Conservation (phyloP, 2,113 vertebrate genomes). For the Phasianus colchicus region DNA sequence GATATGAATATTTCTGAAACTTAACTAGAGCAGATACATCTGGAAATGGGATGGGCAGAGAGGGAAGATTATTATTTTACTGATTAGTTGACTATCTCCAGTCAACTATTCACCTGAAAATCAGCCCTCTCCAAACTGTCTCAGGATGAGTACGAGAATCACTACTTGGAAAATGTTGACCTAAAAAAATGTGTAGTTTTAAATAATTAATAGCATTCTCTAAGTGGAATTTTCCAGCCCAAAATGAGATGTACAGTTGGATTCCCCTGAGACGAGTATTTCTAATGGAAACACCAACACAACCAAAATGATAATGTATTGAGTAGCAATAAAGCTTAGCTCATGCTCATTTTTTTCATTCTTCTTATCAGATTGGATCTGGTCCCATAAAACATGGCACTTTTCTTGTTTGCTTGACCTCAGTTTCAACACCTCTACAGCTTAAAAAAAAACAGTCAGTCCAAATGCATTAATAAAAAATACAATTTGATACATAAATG, state of each 20-base stretch:
- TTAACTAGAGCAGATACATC: constrained; percentile 5
- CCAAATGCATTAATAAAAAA: neutral
- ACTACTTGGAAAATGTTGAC: constrained; percentile 41
- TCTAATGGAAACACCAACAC: constrained; percentile 58
- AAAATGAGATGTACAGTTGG: constrained; percentile 27
- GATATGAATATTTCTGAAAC: neutral
- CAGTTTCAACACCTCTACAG: neutral
- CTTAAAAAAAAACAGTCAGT: neutral
- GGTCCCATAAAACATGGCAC: neutral
- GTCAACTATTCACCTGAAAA: constrained; percentile 29
- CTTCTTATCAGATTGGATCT: constrained; percentile 16
- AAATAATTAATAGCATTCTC: constrained; percentile 60
- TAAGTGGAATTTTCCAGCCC: constrained; percentile 61
- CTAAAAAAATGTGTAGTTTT: constrained; percentile 56
- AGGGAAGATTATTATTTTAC: neutral
- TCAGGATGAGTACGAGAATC: neutral
- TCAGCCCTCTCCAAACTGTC: neutral
- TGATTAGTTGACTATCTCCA: constrained; percentile 22
- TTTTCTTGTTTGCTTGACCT: neutral
- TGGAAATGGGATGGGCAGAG: constrained; percentile 22
- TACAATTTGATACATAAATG: neutral
- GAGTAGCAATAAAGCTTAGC: constrained; percentile 12
- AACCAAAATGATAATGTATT: constrained; percentile 25
- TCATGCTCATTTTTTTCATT: constrained; percentile 30
- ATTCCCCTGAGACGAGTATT: constrained; percentile 55